These are phyloP conservation scores for Hyaena hyaena DNA, from an alignment of 2,113 vertebrate genomes.

Conservation along the genomic window DNA sequence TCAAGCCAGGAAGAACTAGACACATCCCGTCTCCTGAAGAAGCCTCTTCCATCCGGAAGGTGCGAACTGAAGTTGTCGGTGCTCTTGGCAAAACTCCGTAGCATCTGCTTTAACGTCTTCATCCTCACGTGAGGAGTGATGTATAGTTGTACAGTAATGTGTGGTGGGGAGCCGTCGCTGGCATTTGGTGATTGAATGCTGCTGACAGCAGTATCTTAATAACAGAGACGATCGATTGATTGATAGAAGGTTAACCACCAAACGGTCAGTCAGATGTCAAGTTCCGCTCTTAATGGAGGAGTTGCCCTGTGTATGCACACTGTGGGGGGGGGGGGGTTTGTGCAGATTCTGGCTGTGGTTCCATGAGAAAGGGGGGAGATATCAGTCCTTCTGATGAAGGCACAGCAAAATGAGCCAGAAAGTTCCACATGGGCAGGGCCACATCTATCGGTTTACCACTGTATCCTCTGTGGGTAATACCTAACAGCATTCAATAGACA, in stretches of 20 bases:
- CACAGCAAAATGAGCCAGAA: neutral
- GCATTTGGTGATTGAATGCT: neutral
- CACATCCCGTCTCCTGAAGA: fast-evolving
- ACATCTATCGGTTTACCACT: fast-evolving
- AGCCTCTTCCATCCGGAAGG: fast-evolving
- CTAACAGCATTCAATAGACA: too few relatives aligned
- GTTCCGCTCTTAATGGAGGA: neutral
- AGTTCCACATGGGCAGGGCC: neutral
- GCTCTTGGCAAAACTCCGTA: neutral
- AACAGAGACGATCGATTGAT: neutral
- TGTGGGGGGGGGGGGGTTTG: neutral
- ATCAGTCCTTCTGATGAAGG: fast-evolving
- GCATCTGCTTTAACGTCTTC: neutral
- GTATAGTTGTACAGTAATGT: fast-evolving
- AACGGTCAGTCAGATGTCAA: neutral
- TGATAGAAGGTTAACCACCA: neutral
- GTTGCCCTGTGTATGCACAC: neutral
- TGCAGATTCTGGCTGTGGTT: neutral
- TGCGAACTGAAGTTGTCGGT: neutral
- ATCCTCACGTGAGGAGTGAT: neutral
- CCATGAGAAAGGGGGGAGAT: too few relatives aligned
- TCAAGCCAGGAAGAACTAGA: neutral
- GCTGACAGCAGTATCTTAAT: neutral
- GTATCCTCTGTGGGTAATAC: neutral
- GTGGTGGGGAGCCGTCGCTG: neutral